Base-by-base conservation (phyloP, 2,797 vertebrate species). In the Falco cherrug region DNA sequence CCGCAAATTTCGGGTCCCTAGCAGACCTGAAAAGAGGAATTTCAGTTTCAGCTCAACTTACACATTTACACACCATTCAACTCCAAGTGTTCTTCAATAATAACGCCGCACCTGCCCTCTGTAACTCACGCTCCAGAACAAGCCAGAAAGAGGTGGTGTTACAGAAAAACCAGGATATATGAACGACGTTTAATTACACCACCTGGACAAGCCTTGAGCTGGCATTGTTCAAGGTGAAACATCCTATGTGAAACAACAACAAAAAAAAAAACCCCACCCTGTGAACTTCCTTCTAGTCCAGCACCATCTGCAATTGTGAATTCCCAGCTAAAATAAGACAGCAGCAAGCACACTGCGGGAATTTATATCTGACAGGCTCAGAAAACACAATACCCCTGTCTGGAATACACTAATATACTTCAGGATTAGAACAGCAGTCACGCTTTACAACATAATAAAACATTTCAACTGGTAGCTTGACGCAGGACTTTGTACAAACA, bases 1-100 rank as follows among this genome's bases (percentile, higher is more conserved):
- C 7, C 0, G 0, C 0, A 39, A 15, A 19, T 19, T 43, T 47
- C 45, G 8, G 77, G 43, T 8, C 29, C n/a, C 33, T 6, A n/a
- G 12, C 20, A 81, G 57, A 60, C 7, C 16, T 3, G 3, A 16
- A 10, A 73, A 39, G 17, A 21, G 26, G 22, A 64, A 75, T 39
- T 92, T 19, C n/a, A 13, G 39, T 60, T 93, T 70, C 78, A 63
- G 77, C 11, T 33, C 43, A 24, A 4, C 43, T 35, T 11, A 22
- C 3, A 0, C 33, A 5, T 21, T 68, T 1, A 57, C 59, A 10
- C 17, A 9, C 24, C 18, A 5, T 10, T 10, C 20, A 76, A 37
- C 6, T 0, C 21, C 3, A 39, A 39, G 31, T 3, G 31, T 17
- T 35, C 33, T n/a, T 16, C 54, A n/a, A 43, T 22, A 78, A 2